Evolutionary conservation across 2,797 vertebrate species (phyloP).

Genomic region (Staurois parvus): DNA sequence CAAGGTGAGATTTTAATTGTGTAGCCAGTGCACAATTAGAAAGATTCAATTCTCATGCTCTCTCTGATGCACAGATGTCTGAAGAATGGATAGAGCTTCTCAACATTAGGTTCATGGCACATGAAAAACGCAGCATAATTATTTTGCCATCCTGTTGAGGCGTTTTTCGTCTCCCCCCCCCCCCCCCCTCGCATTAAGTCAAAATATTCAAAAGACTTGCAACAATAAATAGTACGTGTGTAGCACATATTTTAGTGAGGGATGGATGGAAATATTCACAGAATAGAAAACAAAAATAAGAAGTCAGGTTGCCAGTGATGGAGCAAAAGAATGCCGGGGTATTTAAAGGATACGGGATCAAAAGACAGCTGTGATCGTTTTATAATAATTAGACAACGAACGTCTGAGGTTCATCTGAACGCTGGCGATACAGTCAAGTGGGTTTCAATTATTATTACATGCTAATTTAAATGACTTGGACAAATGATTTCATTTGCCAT

Average conservation of each 20-base stretch:
- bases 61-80: constrained; percentile 63
- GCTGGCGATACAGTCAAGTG: neutral
- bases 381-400: neutral
- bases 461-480: neutral
- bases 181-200: constrained; percentile 53
- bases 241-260: constrained; percentile 56
- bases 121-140: constrained; percentile 57
- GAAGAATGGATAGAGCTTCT: constrained; percentile 61
- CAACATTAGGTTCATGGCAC: constrained; percentile 59
- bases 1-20: constrained; percentile 64
- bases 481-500: neutral
- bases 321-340: constrained; percentile 14
- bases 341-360: constrained; percentile 18
- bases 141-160: constrained; percentile 62
- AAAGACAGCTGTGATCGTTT: constrained; percentile 8
- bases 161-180: constrained; percentile 47
- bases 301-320: constrained; percentile 34
- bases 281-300: constrained; percentile 1
- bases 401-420: neutral
- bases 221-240: constrained; percentile 63
- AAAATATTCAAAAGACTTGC: constrained; percentile 61
- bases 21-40: constrained; percentile 62
- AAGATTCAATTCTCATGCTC: constrained; percentile 63
- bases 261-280: constrained; percentile 47
- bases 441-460: constrained; percentile 5